Evolutionary conservation across 2,888 invertebrate species (phyloP), one percentile per base, ranked within the genome.

Genomic region (Xylocampa areola): DNA sequence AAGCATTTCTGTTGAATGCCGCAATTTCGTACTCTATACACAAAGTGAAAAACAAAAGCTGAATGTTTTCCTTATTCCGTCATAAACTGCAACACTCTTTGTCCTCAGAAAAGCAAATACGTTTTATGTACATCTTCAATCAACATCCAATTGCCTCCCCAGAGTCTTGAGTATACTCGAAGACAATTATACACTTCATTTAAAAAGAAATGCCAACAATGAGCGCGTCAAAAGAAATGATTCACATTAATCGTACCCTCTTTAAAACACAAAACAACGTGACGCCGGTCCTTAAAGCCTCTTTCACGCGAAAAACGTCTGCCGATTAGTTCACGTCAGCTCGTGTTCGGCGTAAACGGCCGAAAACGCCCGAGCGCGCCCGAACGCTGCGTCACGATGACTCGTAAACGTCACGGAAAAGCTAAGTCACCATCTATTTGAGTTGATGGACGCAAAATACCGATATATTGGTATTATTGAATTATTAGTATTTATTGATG

Each of bases 281-380:
- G 82, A 85, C 85, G 80, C 84, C 79, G 72, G 73, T 77, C 68
- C 66, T 73, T 76, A 68, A 69, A 77, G 79, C 73, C 75, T 78
- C 77, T 76, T 79, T 81, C 77, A 73, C 65, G 68, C 77, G 71
- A 76, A 73, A 75, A 73, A 73, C 74, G 71, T 71, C 75, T 81
- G 80, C 82, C 88, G 86, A 90, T 90, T 91, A 91, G 90, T 90
- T 87, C 81, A 76, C 75, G 82, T 82, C 81, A 76, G 73, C 68
- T 73, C 66, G 78, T 68, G 63, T 65, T 72, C 62, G 60, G 52
- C 64, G 61, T 73, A 59, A 69, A 76, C 68, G 66, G 63, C 70
- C 65, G 63, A 67, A 45, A 49, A 50, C 39, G 52, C 51, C 68
- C 76, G 71, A 74, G 40, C 53, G 35, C 59, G 21, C 39, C 27